Evolutionary conservation across 1,140 invertebrate species (phyloP).

Genomic region (Pararge aegeria): DNA sequence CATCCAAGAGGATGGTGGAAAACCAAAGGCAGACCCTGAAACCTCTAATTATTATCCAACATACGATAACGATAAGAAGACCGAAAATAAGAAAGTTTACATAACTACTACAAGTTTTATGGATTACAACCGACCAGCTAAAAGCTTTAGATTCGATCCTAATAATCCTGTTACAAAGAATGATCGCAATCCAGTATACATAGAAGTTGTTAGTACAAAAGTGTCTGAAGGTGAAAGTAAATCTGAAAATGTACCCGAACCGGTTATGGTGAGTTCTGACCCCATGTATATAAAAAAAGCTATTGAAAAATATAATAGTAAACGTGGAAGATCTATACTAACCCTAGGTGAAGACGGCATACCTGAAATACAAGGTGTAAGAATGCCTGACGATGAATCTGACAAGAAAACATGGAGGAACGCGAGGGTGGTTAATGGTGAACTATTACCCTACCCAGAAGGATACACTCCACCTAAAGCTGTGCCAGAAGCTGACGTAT

Average conservation of each 20-base stretch:
- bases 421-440: slow-evolving; percentile 90
- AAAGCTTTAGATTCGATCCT: slow-evolving; percentile 69
- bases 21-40: slow-evolving; percentile 59
- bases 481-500: slow-evolving; percentile 79
- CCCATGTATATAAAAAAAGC: slow-evolving; percentile 81
- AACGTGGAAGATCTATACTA: slow-evolving; percentile 79
- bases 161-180: slow-evolving; percentile 76
- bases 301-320: slow-evolving; percentile 72
- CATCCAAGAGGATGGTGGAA: slow-evolving; percentile 64
- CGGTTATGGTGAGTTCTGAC: slow-evolving; percentile 83
- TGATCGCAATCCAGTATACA: slow-evolving; percentile 77
- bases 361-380: slow-evolving; percentile 88
- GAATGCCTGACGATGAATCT: slow-evolving; percentile 90
- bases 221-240: slow-evolving; percentile 69
- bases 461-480: slow-evolving; percentile 83
- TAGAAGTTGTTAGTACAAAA: slow-evolving; percentile 78
- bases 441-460: slow-evolving; percentile 85
- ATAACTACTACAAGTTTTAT: slow-evolving; percentile 74
- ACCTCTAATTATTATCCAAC: slow-evolving; percentile 68
- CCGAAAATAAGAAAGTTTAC: slow-evolving; percentile 73
- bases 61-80: slow-evolving; percentile 69
- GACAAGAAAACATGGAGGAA: slow-evolving; percentile 92
- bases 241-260: slow-evolving; percentile 81
- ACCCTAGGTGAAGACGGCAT: slow-evolving; percentile 85
- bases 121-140: slow-evolving; percentile 64